Conservation (phyloP, 2,888 invertebrate species). For the Tipula vernalis region DNA sequence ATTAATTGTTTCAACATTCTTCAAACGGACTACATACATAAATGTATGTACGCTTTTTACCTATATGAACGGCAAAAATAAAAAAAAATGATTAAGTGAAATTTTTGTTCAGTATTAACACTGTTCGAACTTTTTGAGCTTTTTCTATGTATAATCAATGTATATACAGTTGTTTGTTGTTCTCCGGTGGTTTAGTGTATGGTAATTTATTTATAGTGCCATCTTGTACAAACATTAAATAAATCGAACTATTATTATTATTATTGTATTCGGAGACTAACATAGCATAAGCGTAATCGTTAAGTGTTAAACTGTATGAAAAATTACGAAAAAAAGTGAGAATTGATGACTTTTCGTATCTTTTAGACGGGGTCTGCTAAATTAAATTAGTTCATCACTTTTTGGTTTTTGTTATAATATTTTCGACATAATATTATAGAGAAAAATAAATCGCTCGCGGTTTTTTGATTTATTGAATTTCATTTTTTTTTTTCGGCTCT, state of each 20-base stretch:
- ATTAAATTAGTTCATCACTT: background rate
- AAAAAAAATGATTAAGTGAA: background rate
- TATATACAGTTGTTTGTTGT: background rate
- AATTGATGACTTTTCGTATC: background rate
- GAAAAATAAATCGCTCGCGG: background rate
- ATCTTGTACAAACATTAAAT: background rate
- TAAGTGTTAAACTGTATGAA: background rate
- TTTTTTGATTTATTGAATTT: background rate
- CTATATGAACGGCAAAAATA: background rate
- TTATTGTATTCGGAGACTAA: background rate
- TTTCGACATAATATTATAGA: background rate
- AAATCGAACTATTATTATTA: background rate
- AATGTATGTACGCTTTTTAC: background rate
- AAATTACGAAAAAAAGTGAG: background rate
- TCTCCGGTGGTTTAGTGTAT: background rate
- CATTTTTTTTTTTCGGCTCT: background rate
- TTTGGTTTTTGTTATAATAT: background rate
- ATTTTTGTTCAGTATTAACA: background rate
- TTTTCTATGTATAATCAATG: background rate
- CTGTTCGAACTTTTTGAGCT: background rate
- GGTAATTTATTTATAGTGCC: background rate
- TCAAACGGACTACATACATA: background rate
- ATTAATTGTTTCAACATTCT: background rate
- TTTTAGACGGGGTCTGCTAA: background rate
- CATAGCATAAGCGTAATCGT: background rate